Conservation (phyloP, 2,113 vertebrate genomes). For the Sporophila hypoxantha region DNA sequence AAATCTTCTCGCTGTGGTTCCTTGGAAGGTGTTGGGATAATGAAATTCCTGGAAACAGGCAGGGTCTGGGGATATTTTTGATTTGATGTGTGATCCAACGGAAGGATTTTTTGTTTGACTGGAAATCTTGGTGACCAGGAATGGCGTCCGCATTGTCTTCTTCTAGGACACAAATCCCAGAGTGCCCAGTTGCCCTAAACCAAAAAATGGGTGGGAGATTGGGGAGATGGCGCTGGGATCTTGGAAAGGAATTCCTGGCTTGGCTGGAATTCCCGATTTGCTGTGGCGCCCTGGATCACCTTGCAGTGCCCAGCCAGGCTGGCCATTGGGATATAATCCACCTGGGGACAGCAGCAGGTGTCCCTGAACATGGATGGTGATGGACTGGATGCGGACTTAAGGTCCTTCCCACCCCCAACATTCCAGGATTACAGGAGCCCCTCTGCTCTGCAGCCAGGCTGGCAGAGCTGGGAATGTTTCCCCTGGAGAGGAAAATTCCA, state of each 20-base stretch:
- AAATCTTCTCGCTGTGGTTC: fast-evolving
- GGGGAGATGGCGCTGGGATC: no score
- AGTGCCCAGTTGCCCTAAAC: no score
- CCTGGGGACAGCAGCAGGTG: fast-evolving
- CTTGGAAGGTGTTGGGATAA: background rate
- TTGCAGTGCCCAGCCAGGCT: background rate
- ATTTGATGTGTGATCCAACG: background rate
- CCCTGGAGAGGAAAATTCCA: no score
- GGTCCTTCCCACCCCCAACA: no score
- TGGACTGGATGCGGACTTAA: background rate
- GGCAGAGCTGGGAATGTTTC: no score
- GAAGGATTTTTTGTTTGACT: background rate
- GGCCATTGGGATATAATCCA: background rate
- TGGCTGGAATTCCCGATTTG: background rate
- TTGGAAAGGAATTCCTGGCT: background rate
- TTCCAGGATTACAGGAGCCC: no score
- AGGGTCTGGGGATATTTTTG: background rate
- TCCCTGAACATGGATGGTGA: background rate
- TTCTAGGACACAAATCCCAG: no score
- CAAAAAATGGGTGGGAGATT: no score
- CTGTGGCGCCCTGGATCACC: background rate
- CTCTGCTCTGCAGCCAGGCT: no score
- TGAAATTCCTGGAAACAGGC: background rate
- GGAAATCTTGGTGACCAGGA: background rate
- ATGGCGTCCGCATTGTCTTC: no score